These are phyloP conservation scores for Acanthaster planci DNA, from an alignment of 35 echinoderm and acorn worm species.

Conservation along the genomic window DNA sequence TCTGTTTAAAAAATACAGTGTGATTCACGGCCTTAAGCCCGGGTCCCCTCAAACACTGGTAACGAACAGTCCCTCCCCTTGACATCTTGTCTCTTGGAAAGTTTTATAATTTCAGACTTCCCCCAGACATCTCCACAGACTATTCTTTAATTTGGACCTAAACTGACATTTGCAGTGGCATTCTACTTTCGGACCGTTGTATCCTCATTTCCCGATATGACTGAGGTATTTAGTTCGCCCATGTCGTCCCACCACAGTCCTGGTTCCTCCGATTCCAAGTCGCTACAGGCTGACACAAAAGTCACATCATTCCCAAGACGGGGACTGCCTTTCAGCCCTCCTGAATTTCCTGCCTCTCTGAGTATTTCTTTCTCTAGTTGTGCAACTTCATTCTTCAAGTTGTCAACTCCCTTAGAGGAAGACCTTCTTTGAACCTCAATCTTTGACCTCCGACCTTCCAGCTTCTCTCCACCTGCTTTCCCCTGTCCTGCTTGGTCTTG, in stretches of 20 bases:
- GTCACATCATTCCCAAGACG: not conserved
- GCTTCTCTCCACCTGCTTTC: not conserved
- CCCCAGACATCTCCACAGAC: no score
- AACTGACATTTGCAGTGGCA: no score
- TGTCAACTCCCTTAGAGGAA: not conserved
- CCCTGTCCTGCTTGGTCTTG: not conserved
- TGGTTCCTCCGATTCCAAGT: not conserved
- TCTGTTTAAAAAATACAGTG: no score
- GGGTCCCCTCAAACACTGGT: no score
- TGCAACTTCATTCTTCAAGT: conserved; percentile 7
- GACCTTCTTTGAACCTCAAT: not conserved
- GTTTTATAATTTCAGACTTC: no score
- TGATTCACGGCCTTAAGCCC: no score
- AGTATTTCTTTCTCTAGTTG: not conserved
- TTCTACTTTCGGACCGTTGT: no score
- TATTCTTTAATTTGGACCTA: no score
- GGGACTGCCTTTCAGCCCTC: not conserved
- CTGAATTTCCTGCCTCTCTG: not conserved
- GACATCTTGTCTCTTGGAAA: no score
- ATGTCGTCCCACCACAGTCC: conserved; percentile 17
- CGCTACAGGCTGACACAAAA: conserved; percentile 22
- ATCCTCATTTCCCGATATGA: not conserved
- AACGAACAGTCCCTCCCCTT: no score
- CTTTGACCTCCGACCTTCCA: not conserved
- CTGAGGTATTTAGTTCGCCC: not conserved